These are phyloP conservation scores for Coccyzus lansbergi DNA, from an alignment of 2,797 vertebrate genomes.

Conservation along the genomic window DNA sequence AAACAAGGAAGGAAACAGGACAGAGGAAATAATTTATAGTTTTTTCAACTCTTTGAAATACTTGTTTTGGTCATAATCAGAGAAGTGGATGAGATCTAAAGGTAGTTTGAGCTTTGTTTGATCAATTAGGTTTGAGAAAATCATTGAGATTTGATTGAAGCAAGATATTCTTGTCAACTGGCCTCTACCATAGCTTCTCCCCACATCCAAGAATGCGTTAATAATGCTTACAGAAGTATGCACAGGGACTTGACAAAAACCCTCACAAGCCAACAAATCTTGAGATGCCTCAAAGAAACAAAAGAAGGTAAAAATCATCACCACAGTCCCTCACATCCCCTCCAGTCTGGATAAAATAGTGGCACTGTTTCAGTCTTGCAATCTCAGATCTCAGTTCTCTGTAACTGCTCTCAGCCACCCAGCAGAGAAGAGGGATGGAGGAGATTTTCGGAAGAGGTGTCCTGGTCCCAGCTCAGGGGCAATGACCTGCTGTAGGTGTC, in stretches of 20 bases:
- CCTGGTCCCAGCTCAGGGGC: background rate
- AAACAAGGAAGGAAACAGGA: background rate
- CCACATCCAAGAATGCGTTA: background rate
- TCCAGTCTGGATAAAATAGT: background rate
- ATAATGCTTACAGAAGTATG: background rate
- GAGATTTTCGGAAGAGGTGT: background rate
- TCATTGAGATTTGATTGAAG: background rate
- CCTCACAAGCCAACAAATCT: background rate
- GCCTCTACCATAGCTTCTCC: background rate
- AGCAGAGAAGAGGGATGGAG: background rate
- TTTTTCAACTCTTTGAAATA: background rate
- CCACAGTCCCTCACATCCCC: background rate
- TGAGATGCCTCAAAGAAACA: background rate
- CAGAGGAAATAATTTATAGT: background rate
- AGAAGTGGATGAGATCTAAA: background rate
- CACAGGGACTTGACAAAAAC: background rate
- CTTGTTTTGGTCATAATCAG: background rate
- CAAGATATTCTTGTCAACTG: background rate
- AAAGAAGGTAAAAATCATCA: background rate
- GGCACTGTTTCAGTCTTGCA: background rate
- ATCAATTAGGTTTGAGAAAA: background rate
- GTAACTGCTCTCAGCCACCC: background rate
- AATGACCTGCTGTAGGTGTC: fast-evolving
- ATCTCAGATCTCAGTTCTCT: background rate
- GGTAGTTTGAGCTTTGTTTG: background rate